Base-by-base conservation (phyloP, 2,113 vertebrate genomes). In the Eudyptes chrysolophus region DNA sequence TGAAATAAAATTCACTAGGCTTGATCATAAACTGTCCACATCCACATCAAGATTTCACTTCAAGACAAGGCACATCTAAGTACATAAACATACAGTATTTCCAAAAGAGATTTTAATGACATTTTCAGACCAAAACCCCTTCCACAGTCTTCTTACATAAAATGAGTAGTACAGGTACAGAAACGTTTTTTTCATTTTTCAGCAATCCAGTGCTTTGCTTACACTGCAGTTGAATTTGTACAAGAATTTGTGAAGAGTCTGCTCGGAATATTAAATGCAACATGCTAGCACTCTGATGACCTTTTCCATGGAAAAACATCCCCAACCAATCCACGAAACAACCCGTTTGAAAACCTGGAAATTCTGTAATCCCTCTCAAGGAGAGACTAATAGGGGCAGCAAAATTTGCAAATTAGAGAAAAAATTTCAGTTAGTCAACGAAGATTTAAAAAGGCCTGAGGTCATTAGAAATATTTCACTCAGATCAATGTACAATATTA, bases 201-300 rank as follows among this genome's bases (percentile, higher is more conserved):
- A 89, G 65, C 19, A 85, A 84, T 19, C 7, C 3, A 22, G 16
- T 61, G 36, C 83, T 95, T 87, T 92, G 57, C 52, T 87, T 92
- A 75, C 36, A 52, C 19, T 52, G 74, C 81, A 85, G n/a, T 9
- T 84, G 66, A 79, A 92, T 82, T 82, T 58, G 40, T 32, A 38
- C 11, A 75, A 77, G 26, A 95, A 55, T 62, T 82, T 88, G 49
- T 62, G 42, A 79, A 79, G 48, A 94, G n/a, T 48, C 66, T 92
- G 58, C 27, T 94, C 87, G 83, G 84, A 68, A 76, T 80, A 87
- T 34, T 72, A 89, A 92, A 83, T 65, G 25, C 40, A 92, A 34
- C 29, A 38, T 36, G 7, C 30, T 52, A 68, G 44, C 34, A 79
- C 42, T 79, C 6, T 13, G 21, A 66, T 27, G 61, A 62, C n/a